Evolutionary conservation across 64 coral and sea anemone genomes (phyloP), one percentile per base, ranked within the genome.

Genomic region (Stichodactyla helianthus): DNA sequence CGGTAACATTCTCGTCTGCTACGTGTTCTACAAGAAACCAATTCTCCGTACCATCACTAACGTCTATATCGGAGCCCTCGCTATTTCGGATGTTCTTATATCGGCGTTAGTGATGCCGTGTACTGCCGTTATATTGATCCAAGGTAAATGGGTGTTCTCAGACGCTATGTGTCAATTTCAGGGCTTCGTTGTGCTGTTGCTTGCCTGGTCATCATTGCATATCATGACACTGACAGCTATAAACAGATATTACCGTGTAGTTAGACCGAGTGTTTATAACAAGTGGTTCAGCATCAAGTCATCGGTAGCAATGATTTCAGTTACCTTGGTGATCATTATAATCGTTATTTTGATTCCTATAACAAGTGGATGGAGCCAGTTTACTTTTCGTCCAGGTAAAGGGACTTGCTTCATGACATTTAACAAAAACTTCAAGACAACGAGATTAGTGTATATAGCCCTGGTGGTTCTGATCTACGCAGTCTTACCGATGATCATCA

Each of bases 231-330:
- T 91, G 16, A 91, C 57, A 12, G 83, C 89, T 0, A 79, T 91
- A 14, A 91, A 91, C 18, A 53, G 84, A 67, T 91, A 85, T 91
- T 91, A 63, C 20, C 83, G 89, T n/a, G 83, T 90, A 8, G 89
- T 90, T 7, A 25, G 55, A 31, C 52, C 90, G 0, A 35, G 35
- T 52, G 28, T 92, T 22, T 92, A 92, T 53, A 5, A 11, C 8
- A 88, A 92, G 35, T 87, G 64, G 16, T 92, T 84, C 83, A 55
- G 51, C 14, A 60, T 35, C 16, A 84, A 60, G 17, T 63, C 52
- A 20, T 60, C 53, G 1, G 28, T 84, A 28, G n/a, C 31, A 16
- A 84, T 84, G 83, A 55, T 84, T 59, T 51, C 13, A 18, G 22
- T 18, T 12, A 57, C 54, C 18, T 57, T 82, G 5, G 23, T 82